Base-by-base conservation (phyloP, 2,888 invertebrate species). In the Tinea semifulvella region DNA sequence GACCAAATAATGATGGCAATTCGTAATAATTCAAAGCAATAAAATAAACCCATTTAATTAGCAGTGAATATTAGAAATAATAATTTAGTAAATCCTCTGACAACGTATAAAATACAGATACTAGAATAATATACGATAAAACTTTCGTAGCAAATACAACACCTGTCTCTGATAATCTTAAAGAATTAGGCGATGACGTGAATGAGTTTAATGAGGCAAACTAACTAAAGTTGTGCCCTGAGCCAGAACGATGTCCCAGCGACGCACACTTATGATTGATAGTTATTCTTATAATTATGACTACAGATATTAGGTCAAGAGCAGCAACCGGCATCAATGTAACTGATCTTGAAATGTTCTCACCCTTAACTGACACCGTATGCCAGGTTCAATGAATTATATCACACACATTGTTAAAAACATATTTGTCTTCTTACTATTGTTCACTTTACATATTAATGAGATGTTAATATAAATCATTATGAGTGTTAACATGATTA, bases 301-400 rank as follows among this genome's bases (percentile, higher is more conserved):
- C 56, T 62, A 48, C 47, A 53, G 55, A 56, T 72, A 68, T 58
- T 64, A 68, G 75, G 76, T 72, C 76, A 79, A 75, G 76, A 68
- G 49, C 65, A 50, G 46, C 45, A 49, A 54, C 3, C 17, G 16
- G 14, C 18, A 36, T 18, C 36, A 16, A 36, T 16, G 28, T 42
- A 49, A 51, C 51, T 55, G 63, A 53, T 68, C 72, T 71, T 70
- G 67, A 72, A 63, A 70, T 52, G 67, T 67, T 68, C 63, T 63
- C 64, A 66, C 69, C 63, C 66, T 56, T 66, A 60, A 63, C 60
- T 55, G 56, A 58, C 50, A 50, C 48, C 51, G 55, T 55, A 55
- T 75, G 74, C 74, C 75, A 74, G 64, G 52, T 47, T 48, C 46
- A 48, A 48, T 65, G 65, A 71, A 47, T 65, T 62, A 69, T 65